Base-by-base conservation (phyloP, 1,140 invertebrate species). In the Drosophila nigrodunni region DNA sequence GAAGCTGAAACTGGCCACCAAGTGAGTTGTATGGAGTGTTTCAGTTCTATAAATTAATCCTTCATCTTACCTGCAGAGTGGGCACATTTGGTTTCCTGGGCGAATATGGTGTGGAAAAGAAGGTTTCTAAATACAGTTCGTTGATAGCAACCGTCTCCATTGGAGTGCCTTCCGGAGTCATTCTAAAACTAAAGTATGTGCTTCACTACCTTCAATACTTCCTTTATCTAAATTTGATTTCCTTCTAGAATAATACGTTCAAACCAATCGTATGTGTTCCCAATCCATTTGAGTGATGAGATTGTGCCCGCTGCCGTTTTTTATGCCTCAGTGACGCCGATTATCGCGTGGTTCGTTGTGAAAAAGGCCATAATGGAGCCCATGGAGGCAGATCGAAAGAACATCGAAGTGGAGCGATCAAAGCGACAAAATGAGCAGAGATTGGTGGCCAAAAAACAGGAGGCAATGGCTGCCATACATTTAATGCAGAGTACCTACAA, bases 31-130 rank as follows among this genome's bases (percentile, higher is more conserved):
- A 18, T 3, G 37, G 35, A 35, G n/a, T 37, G 8, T 2, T 11
- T 13, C 1, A 18, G 15, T 10, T 25, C 9, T 0, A 2, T 11
- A 2, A 0, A 46, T 41, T 60, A 47, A 50, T 52, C 15, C 13
- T 25, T 4, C 0, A 15, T 11, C 18, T 3, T 0, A 62, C 92
- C 93, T 70, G 21, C 89, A 98, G 97, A 93, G 93, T 95, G 72
- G 98, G 98, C 15, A 97, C 97, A 7, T 96, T 98, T 92, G 98
- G 97, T 30, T 95, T 95, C 2, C 93, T 97, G 65, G 92, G 98
- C 0, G 97, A 98, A 91, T 99, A 98, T 92, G 97, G 97, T 0
- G 96, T 96, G 34, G 97, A 99, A 83, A 98, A 98, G 80, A 98
- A 97, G 93, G 94, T 99, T 11, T 98, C 98, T 0, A 95, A 97